Conservation (phyloP, 2,888 invertebrate species). For the Caenorhabditis macrosperma region DNA sequence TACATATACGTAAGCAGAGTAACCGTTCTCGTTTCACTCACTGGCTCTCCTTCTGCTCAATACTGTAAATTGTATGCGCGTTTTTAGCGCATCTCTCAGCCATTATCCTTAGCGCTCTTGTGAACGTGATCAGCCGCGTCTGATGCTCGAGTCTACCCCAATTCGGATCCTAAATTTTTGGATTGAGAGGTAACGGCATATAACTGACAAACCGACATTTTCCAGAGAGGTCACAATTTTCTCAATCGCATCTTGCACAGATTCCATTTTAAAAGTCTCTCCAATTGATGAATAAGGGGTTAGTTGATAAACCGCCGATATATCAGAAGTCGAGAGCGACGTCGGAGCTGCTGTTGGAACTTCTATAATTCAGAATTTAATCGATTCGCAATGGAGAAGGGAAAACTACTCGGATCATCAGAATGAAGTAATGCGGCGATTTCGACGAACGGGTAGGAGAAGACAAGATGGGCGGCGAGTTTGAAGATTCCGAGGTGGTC, state of each 20-base stretch:
- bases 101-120: constrained; percentile 39
- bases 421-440: constrained; percentile 5
- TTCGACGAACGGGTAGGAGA: constrained; percentile 33
- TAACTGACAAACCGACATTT: not conserved
- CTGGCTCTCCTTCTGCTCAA: constrained; percentile 28
- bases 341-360: constrained; percentile 12
- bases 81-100: constrained; percentile 50
- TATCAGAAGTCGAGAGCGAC: constrained; percentile 18
- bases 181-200: not conserved
- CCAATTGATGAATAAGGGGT: constrained; percentile 26
- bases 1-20: too few species aligned
- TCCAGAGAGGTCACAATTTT: constrained; percentile 16
- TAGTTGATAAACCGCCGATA: constrained; percentile 24
- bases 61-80: constrained; percentile 45
- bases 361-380: not conserved
- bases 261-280: constrained; percentile 14
- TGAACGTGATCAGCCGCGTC: constrained; percentile 16
- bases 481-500: constrained; percentile 58
- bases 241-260: constrained; percentile 25
- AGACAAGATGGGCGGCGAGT: constrained; percentile 53
- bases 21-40: constrained; percentile 21
- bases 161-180: constrained; percentile 31
- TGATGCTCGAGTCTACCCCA: constrained; percentile 32
- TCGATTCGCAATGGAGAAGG: not conserved
- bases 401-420: constrained; percentile 19